These are phyloP conservation scores for Dysmachus trigonus DNA, from an alignment of 2,888 invertebrate species.

Conservation along the genomic window DNA sequence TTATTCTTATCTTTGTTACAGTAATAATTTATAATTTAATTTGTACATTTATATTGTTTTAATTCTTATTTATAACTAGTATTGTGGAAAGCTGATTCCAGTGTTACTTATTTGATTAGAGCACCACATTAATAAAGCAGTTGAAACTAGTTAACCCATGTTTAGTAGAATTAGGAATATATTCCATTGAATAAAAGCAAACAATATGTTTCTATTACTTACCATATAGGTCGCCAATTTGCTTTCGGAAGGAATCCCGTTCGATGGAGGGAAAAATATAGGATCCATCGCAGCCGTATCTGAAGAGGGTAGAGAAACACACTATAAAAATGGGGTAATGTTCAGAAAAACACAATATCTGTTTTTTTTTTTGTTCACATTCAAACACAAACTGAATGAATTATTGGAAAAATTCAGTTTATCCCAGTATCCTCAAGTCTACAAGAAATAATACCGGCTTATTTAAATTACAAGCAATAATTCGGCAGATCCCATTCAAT, in stretches of 20 bases:
- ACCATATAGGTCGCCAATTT: slow-evolving; percentile 88
- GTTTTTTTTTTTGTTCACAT: background rate
- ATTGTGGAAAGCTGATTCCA: background rate
- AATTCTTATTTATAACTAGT: background rate
- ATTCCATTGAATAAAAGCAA: background rate
- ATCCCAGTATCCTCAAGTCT: background rate
- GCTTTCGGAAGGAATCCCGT: slow-evolving; percentile 84
- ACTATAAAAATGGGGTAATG: background rate
- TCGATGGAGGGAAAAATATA: slow-evolving; percentile 74
- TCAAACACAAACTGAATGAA: background rate
- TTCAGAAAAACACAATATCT: background rate
- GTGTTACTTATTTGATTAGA: background rate
- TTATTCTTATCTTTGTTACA: too few species aligned
- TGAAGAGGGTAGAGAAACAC: slow-evolving; percentile 53
- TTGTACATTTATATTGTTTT: background rate
- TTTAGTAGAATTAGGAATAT: background rate
- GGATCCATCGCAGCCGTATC: slow-evolving; percentile 74
- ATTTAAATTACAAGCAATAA: background rate
- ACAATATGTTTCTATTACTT: slow-evolving; percentile 51
- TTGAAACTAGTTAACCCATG: background rate
- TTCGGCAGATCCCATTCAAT: background rate
- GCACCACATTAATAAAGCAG: background rate
- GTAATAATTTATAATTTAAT: too few species aligned
- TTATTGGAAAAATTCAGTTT: too few species aligned
- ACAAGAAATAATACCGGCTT: background rate